Evolutionary conservation across 2,888 invertebrate genomes (phyloP).

Genomic region (Drosophila algonquin): DNA sequence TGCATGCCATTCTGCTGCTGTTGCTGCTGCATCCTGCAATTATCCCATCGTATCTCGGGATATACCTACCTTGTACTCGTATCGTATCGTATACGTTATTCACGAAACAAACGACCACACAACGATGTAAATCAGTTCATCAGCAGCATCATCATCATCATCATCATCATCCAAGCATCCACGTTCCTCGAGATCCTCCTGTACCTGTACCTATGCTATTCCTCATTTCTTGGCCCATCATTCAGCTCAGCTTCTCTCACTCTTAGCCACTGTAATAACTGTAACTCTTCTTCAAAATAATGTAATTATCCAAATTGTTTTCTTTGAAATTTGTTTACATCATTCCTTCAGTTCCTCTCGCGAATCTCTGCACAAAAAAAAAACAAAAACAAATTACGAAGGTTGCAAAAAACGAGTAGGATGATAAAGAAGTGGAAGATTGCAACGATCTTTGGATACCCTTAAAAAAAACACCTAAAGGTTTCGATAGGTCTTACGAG

Average conservation of each 20-base stretch:
- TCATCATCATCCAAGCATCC: not conserved
- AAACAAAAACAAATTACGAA: not conserved
- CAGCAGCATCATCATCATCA: not conserved
- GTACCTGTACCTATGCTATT: not conserved
- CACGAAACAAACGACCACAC: constrained; percentile 60
- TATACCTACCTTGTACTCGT: not conserved
- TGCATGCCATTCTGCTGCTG: constrained; percentile 33
- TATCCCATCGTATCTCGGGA: constrained; percentile 37
- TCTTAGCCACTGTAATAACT: constrained; percentile 59
- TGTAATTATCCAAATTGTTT: constrained; percentile 80
- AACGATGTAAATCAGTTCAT: constrained; percentile 43
- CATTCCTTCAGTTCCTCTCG: constrained; percentile 47
- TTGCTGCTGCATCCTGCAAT: constrained; percentile 21
- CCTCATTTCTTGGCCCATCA: not conserved
- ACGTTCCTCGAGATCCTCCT: constrained; percentile 7
- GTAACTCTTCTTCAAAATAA: constrained; percentile 77
- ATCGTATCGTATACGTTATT: no score
- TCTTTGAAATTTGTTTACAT: constrained; percentile 78
- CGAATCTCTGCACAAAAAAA: constrained; percentile 48
- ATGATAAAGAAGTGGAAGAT: not conserved
- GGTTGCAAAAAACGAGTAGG: constrained; percentile 2
- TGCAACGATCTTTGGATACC: not conserved
- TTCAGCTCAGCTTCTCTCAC: not conserved
- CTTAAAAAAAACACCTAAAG: no score
- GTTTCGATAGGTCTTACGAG: no score